Conservation (phyloP, 2,888 invertebrate species). For the Drosophila paramelanica region DNA sequence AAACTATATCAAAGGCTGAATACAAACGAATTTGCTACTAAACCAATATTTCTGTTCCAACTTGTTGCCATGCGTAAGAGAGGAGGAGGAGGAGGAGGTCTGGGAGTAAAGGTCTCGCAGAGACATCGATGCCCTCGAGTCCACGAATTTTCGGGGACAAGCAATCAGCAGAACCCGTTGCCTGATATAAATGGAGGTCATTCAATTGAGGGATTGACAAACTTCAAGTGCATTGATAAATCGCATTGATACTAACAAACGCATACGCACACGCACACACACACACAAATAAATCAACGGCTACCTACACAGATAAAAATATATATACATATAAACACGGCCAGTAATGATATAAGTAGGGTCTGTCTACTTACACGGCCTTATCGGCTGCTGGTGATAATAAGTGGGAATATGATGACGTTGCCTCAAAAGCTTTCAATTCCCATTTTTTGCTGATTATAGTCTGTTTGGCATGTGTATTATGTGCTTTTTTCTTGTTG, state of each 20-base stretch:
- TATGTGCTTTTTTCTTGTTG: slow-evolving; percentile 26
- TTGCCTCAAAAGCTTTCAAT: slow-evolving; percentile 10
- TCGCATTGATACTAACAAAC: slow-evolving; percentile 12
- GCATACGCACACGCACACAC: no score
- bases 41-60: not conserved
- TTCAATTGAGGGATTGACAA: slow-evolving; percentile 29
- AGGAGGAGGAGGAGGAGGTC: not conserved
- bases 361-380: slow-evolving; percentile 28
- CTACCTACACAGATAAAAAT: not conserved
- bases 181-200: slow-evolving; percentile 36
- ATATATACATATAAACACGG: not conserved
- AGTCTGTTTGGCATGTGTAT: slow-evolving; percentile 27
- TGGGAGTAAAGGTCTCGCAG: slow-evolving; percentile 4
- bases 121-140: slow-evolving; percentile 7
- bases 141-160: slow-evolving; percentile 10
- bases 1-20: slow-evolving; percentile 22
- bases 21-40: slow-evolving; percentile 31
- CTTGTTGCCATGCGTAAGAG: not conserved
- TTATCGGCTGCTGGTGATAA: slow-evolving; percentile 42
- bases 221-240: slow-evolving; percentile 49
- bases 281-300: no score
- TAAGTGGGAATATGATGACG: slow-evolving; percentile 33
- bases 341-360: not conserved
- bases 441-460: slow-evolving; percentile 23
- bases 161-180: slow-evolving; percentile 35